These are phyloP conservation scores for Chaenodraco wilsoni DNA, from an alignment of 2,797 vertebrate species.

Conservation along the genomic window DNA sequence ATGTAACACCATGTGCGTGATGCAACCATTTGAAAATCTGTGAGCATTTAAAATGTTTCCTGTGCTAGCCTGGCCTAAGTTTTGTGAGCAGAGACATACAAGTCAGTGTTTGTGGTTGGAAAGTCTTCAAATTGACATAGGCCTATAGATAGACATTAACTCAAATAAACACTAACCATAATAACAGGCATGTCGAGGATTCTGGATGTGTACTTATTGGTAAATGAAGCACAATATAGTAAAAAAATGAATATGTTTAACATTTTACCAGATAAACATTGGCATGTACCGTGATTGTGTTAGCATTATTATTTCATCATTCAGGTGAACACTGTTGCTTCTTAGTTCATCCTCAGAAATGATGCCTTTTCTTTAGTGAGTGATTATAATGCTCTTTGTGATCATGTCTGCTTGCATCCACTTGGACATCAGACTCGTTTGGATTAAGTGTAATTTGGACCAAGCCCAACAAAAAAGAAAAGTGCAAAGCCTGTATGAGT, in stretches of 20 bases:
- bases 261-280: background rate
- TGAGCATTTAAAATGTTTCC: too few species aligned
- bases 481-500: background rate
- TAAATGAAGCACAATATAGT: background rate
- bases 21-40: too few species aligned
- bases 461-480: background rate
- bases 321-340: background rate
- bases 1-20: too few species aligned
- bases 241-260: background rate
- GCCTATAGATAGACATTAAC: conserved; percentile 16
- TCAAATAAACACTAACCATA: background rate
- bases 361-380: too few species aligned
- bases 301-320: background rate
- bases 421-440: too few species aligned
- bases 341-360: too few species aligned
- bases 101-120: conserved; percentile 13
- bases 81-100: conserved; percentile 5
- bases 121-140: conserved; percentile 28
- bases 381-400: too few species aligned
- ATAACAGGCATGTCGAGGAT: background rate
- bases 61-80: background rate
- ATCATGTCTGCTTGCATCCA: too few species aligned
- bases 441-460: background rate
- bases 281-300: background rate
- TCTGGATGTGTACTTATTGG: background rate